Evolutionary conservation across 2,888 invertebrate genomes (phyloP), one percentile per base, ranked within the genome.

Genomic region (Lydus trimaculatus): DNA sequence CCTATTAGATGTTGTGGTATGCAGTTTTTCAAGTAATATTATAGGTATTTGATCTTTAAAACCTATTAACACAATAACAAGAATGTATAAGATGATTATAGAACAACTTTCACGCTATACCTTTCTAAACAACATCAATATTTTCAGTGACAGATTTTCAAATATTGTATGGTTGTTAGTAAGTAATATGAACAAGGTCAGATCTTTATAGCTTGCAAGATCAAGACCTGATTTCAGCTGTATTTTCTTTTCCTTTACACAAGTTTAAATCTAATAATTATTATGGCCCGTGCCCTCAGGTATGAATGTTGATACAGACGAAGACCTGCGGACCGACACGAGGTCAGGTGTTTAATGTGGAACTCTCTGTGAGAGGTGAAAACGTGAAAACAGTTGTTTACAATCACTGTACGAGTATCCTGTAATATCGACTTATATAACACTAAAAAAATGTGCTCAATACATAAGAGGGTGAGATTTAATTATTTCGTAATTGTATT

Each of bases 311-410:
- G 75, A 73, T 74, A 69, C 67, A 71, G 61, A 72, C 83, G 83
- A 83, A 81, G 82, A 80, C 76, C 77, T 79, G 82, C 83, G 84
- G 82, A 80, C 79, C 74, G 73, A 76, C 82, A 81, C 84, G 84
- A 83, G 82, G 83, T 83, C 83, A 82, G 77, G 78, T 81, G 78
- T 80, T 79, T 79, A 80, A 81, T 82, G 82, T 83, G 82, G 82
- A 82, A 81, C 80, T 82, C 80, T 82, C 79, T 77, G 79, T 82
- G 79, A 82, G 81, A 79, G 78, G 79, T 78, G 78, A 75, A 75
- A 76, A 78, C 78, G 80, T 80, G 79, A 80, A 81, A 80, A 82
- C 82, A 84, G 82, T 82, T 84, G 83, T 83, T 83, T 82, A 82
- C 81, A 80, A 82, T 83, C 81, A 78, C 79, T 79, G 79, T 76